A percentile compares a stretch with the other conserved stretches of the same genome.
phyloP scores from a whole-genome alignment of 1,140 invertebrate genomes.

The Tetranychus urticae region DNA sequence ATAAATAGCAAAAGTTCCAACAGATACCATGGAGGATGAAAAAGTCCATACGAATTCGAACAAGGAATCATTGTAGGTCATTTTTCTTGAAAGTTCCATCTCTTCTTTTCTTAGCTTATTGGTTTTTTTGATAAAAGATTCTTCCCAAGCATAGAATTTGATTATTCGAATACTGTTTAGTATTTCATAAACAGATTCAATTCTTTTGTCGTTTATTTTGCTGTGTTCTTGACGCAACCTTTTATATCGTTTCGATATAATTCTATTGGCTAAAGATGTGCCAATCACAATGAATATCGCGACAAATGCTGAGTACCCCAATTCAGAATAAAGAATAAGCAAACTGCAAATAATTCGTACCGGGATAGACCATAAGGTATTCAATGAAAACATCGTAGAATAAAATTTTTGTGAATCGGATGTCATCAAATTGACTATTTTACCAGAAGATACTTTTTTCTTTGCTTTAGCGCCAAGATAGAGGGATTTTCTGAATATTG shows the following conservation, averaged over 20 bases:
- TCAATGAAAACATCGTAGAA: slow-evolving; percentile 10
- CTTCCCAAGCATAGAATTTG: slow-evolving; percentile 14
- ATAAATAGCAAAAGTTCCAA: slow-evolving; percentile 21
- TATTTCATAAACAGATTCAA: slow-evolving; percentile 21
- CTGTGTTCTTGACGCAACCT: slow-evolving; percentile 13
- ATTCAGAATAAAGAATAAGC: slow-evolving; percentile 22
- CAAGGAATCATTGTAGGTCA: slow-evolving; percentile 5
- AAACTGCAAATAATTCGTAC: slow-evolving; percentile 9
- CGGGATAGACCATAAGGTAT: slow-evolving; percentile 8
- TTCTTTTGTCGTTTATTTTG: slow-evolving; percentile 14
- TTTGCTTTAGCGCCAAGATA: slow-evolving; percentile 20
- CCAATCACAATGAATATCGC: slow-evolving; percentile 74
- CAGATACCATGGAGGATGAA: slow-evolving; percentile 15
- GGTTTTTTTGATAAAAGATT: slow-evolving; percentile 12
- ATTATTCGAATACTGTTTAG: slow-evolving; percentile 19
- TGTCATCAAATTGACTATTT: slow-evolving; percentile 33
- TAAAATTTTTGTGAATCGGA: slow-evolving; percentile 23
- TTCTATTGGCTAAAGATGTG: slow-evolving; percentile 24
- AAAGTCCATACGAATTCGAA: slow-evolving; percentile 1
- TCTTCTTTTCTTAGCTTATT: slow-evolving; percentile 11
- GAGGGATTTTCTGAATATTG: slow-evolving; percentile 23
- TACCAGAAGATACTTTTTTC: slow-evolving; percentile 29
- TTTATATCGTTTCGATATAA: slow-evolving; percentile 21
- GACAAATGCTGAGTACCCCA: slow-evolving; percentile 57
- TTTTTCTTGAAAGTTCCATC: slow-evolving; percentile 8